Base-by-base conservation (phyloP, 2,113 vertebrate species). In the Grantiella picta region DNA sequence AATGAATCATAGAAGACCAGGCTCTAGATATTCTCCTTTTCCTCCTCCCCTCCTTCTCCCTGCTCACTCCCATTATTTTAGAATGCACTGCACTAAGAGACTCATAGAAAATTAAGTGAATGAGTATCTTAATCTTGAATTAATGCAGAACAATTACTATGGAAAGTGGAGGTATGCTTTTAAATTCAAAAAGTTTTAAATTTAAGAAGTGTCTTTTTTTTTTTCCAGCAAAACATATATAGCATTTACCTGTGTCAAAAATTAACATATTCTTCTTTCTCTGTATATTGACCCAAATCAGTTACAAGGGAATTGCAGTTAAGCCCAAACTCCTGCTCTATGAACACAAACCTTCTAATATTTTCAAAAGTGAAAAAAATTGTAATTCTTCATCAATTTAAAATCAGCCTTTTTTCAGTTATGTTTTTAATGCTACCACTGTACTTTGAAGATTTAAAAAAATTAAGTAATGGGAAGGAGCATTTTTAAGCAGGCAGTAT, bases 41-140 rank as follows among this genome's bases (percentile, higher is more conserved):
- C 24, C 19, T 81, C 21, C 20, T 68, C n/a, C 22, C 17, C 31
- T 61, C 49, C 50, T 56, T 68, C 4, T 3, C 19, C 23, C 22
- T 0, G 0, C 61, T 82, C 36, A 50, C 13, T 61, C 42, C 27
- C 2, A 2, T 8, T 22, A 27, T 54, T 68, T 73, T 13, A 27
- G 23, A 71, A 22, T 12, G 9, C 0, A 3, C 20, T 33, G 49
- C 57, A 49, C 45, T 50, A 19, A 60, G 28, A 82, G 44, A 49
- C 53, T 56, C 18, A 19, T 0, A 27, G 31, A 64, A 27, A 53
- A 2, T 19, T 13, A 54, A 47, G 27, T 5, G 35, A 88, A 22
- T 35, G 11, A 38, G 5, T 14, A 16, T 27, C 27, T 65, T 33
- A 19, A 40, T 24, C 45, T 45, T 45, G 42, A 63, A 77, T 15